A percentile compares a stretch with the other conserved stretches of the same genome.
Conservation (phyloP, 2,888 invertebrate species). For the Lapara coniferarum region DNA sequence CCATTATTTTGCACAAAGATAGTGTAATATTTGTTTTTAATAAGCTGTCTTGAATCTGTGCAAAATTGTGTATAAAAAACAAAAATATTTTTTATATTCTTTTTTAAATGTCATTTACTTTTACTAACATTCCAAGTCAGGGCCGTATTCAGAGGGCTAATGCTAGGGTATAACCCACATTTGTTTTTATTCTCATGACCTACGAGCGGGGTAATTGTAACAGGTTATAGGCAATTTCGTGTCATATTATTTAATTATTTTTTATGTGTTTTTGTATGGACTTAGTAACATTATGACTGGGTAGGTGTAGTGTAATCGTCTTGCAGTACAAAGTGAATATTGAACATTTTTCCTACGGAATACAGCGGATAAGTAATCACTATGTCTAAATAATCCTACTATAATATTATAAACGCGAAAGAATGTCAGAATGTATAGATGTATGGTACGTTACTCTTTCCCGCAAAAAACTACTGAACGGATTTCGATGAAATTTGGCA, state of each 20-base stretch:
- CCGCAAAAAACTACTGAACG: too few species aligned
- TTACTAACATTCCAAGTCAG: neutral
- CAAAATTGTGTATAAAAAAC: too few species aligned
- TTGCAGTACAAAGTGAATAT: conserved; percentile 20
- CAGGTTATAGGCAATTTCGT: neutral
- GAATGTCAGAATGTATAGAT: too few species aligned
- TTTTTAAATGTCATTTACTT: neutral
- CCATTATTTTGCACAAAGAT: too few species aligned
- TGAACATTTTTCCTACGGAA: neutral
- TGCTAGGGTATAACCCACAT: neutral
- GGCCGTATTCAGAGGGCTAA: conserved; percentile 1
- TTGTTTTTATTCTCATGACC: neutral
- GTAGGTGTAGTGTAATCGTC: neutral
- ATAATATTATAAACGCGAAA: too few species aligned
- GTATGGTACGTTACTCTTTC: too few species aligned
- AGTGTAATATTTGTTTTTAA: too few species aligned
- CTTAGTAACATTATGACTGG: neutral
- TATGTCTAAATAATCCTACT: too few species aligned
- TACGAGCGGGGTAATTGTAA: neutral
- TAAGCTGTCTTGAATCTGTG: too few species aligned
- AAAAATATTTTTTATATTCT: too few species aligned
- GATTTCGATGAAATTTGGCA: too few species aligned
- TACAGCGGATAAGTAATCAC: too few species aligned
- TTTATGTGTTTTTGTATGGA: conserved; percentile 6
- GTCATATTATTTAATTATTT: conserved; percentile 7